Percentiles rank a stretch among this genome's conserved stretches.
Conservation (phyloP, 2,797 vertebrate genomes). For the Acanthurus lineatus region DNA sequence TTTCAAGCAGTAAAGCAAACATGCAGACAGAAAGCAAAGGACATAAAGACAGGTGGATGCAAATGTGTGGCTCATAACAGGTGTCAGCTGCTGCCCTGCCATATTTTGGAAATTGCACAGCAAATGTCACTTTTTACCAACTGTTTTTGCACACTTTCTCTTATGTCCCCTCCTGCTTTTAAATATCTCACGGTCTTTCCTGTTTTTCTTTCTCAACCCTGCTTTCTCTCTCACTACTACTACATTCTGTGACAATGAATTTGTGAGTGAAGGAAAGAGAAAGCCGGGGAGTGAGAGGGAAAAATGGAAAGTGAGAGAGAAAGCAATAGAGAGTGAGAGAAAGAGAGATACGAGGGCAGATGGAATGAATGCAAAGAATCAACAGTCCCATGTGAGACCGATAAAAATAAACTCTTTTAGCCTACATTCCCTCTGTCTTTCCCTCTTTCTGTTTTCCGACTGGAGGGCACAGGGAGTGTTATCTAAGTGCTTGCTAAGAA, state of each 20-base stretch:
- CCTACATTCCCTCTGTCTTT: slow-evolving; percentile 82
- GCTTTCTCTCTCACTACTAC: background rate
- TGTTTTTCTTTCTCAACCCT: background rate
- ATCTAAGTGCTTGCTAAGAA: slow-evolving; percentile 74
- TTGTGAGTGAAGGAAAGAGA: slow-evolving; percentile 28
- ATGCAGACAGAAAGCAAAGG: slow-evolving; percentile 10
- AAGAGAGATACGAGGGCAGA: slow-evolving; percentile 56
- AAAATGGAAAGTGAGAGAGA: slow-evolving; percentile 45
- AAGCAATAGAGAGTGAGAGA: slow-evolving; percentile 31
- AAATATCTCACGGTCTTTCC: too few species aligned
- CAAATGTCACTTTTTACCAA: slow-evolving; percentile 32
- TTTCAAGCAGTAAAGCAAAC: slow-evolving; percentile 19
- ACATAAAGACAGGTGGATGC: slow-evolving; percentile 51
- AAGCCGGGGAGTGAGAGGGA: slow-evolving; percentile 15
- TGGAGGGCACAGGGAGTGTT: slow-evolving; percentile 72
- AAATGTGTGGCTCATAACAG: slow-evolving; percentile 53
- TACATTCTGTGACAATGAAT: slow-evolving; percentile 41
- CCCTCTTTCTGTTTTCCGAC: slow-evolving; percentile 60
- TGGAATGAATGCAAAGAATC: slow-evolving; percentile 83
- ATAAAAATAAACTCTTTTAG: slow-evolving; percentile 89
- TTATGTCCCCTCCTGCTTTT: background rate
- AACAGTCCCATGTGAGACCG: slow-evolving; percentile 86
- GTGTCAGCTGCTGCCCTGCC: slow-evolving; percentile 65
- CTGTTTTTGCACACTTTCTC: slow-evolving; percentile 17
- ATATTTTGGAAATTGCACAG: slow-evolving; percentile 18